Base-by-base conservation (phyloP, 2,797 vertebrate species). In the Peromyscus aztecus region DNA sequence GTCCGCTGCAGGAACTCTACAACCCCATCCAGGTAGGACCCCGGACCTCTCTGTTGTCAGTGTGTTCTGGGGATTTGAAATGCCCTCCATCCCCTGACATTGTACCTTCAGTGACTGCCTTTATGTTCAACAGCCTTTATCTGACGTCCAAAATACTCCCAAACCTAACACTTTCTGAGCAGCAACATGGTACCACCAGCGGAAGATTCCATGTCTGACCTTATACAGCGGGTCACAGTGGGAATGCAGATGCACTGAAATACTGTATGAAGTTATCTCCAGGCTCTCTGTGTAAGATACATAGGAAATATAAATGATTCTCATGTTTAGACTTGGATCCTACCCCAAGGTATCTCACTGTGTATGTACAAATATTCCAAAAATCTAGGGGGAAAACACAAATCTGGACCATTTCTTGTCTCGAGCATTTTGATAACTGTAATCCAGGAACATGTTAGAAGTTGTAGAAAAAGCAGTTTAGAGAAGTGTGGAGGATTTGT, bases 1-100 rank as follows among this genome's bases (percentile, higher is more conserved):
- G 99, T 63, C 99, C 99, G 0, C 98, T 99, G 65, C 99, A 99
- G 97, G 99, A 99, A 37, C 99, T 99, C 91, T 99, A 99, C 99
- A 99, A 99, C 98, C 99, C 99, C 29, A 99, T 98, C 65, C 99
- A 99, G 99, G 99, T 99, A 98, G 98, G 99, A 49, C 37, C 94
- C 29, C 43, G 0, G 49, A n/a, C 46, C 73, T 4, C 46, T 34
- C 34, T 69, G 3, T 81, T 77, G 0, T 13, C 3, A 10, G n/a
- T 31, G 27, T 19, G 67, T 21, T 43, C 43, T 27, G 57, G n/a
- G 31, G 17, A 40, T 69, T 77, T 29, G 63, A 85, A 52, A 63
- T 73, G 14, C 17, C 27, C 49, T 27, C 27, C 6, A 1, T 34
- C 40, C 40, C 43, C 61, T 65, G 76, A 55, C 9, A 2, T 46